Conservation (phyloP, 2,888 invertebrate genomes). For the Rhimphoctona megacephalus region DNA sequence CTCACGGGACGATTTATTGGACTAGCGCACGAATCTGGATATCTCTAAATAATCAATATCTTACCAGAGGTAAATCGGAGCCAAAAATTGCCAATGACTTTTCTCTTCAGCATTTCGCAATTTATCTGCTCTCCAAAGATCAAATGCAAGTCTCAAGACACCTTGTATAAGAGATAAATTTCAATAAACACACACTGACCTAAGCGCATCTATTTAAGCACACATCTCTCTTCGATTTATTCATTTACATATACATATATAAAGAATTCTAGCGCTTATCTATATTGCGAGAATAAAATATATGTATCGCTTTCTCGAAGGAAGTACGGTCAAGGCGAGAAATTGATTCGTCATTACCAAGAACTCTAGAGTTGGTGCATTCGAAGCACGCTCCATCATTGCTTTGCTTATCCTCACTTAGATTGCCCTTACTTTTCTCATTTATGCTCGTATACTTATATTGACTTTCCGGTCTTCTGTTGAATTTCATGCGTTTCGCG, state of each 20-base stretch:
- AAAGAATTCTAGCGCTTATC: conserved; percentile 10
- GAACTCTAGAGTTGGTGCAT: conserved; percentile 37
- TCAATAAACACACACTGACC: background rate
- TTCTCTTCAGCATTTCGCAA: background rate
- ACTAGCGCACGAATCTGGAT: background rate
- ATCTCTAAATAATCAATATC: background rate
- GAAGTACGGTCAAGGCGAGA: conserved; percentile 73
- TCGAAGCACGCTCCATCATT: conserved; percentile 14
- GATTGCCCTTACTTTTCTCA: conserved; percentile 35
- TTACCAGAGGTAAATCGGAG: background rate
- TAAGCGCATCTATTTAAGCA: background rate
- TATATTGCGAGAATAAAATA: conserved; percentile 14
- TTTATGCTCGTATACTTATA: conserved; percentile 20
- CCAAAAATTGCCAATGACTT: background rate
- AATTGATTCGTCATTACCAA: conserved; percentile 81
- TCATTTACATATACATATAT: conserved; percentile 5
- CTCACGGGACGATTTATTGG: background rate
- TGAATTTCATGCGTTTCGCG: conserved; percentile 36
- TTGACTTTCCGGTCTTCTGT: conserved; percentile 35
- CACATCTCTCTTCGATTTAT: conserved; percentile 32
- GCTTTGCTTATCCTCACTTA: conserved; percentile 48
- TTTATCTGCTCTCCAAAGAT: background rate
- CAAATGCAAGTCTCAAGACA: background rate
- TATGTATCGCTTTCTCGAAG: conserved; percentile 56
- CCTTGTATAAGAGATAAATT: background rate